These are phyloP conservation scores for Tadarida brasiliensis DNA, from an alignment of 2,797 vertebrate genomes.

Conservation along the genomic window DNA sequence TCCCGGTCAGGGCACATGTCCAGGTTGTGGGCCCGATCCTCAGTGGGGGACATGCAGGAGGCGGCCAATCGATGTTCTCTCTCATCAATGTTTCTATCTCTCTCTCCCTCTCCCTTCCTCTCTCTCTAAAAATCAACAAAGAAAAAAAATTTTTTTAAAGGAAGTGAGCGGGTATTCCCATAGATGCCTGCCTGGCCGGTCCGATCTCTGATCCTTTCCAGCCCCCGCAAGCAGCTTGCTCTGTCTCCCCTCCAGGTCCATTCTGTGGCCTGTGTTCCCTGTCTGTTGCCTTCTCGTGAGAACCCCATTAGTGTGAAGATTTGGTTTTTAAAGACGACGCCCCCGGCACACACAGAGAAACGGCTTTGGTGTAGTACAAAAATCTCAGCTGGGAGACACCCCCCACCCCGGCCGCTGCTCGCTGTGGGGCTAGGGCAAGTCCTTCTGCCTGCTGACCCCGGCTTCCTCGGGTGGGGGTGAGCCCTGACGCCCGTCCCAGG, in stretches of 20 bases:
- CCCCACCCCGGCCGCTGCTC: fast-evolving
- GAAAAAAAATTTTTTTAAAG: too few relatives aligned
- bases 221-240: fast-evolving
- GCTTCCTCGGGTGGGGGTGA: fast-evolving
- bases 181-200: background rate
- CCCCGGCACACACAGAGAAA: background rate
- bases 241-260: background rate
- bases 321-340: background rate
- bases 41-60: too few relatives aligned
- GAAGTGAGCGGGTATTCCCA: background rate
- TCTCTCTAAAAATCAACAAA: too few relatives aligned
- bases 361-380: background rate
- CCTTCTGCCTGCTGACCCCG: background rate
- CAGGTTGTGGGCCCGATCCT: too few relatives aligned
- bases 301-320: background rate
- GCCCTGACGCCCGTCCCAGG: background rate
- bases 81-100: too few relatives aligned
- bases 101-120: too few relatives aligned
- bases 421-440: fast-evolving
- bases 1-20: too few relatives aligned
- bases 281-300: background rate
- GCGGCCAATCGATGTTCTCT: too few relatives aligned
- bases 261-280: background rate
- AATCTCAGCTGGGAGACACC: background rate
- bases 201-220: background rate